Evolutionary conservation across 2,888 invertebrate genomes (phyloP).

Genomic region (Ametastegia equiseti): DNA sequence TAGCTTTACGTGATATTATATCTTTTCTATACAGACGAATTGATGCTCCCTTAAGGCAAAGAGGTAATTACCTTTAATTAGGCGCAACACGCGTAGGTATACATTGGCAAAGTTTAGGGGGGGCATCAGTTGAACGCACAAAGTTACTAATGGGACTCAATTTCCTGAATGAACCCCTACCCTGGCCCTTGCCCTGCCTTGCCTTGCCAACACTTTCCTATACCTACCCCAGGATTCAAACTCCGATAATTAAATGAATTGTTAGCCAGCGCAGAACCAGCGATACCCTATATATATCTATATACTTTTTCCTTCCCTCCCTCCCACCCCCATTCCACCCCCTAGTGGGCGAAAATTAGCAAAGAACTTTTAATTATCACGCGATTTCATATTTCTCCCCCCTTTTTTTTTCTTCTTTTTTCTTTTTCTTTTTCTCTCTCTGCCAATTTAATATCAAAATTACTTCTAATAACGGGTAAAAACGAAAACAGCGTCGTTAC

Average conservation of each 20-base stretch:
- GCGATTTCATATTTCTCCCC: too few relatives aligned
- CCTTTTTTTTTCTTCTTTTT: too few relatives aligned
- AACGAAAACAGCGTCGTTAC: too few relatives aligned
- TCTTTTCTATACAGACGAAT: background rate
- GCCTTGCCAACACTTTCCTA: background rate
- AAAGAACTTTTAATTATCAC: too few relatives aligned
- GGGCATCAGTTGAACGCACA: background rate
- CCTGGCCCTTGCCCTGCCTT: background rate
- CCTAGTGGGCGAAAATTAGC: too few relatives aligned
- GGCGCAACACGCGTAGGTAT: background rate
- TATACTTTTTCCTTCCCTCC: too few relatives aligned
- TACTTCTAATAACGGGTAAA: too few relatives aligned
- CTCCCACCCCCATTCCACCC: too few relatives aligned
- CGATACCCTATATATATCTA: too few relatives aligned
- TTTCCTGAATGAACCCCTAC: background rate
- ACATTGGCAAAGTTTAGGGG: background rate
- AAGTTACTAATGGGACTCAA: slow-evolving; percentile 23
- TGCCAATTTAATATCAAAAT: too few relatives aligned
- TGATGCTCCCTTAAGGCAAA: background rate
- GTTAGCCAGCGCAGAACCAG: too few relatives aligned
- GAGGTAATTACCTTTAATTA: background rate
- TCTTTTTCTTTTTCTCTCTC: too few relatives aligned
- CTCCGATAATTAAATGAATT: background rate
- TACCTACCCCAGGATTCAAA: background rate
- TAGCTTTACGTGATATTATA: background rate